Evolutionary conservation across 2,888 invertebrate species (phyloP).

Genomic region (Anagyrus pseudococci): DNA sequence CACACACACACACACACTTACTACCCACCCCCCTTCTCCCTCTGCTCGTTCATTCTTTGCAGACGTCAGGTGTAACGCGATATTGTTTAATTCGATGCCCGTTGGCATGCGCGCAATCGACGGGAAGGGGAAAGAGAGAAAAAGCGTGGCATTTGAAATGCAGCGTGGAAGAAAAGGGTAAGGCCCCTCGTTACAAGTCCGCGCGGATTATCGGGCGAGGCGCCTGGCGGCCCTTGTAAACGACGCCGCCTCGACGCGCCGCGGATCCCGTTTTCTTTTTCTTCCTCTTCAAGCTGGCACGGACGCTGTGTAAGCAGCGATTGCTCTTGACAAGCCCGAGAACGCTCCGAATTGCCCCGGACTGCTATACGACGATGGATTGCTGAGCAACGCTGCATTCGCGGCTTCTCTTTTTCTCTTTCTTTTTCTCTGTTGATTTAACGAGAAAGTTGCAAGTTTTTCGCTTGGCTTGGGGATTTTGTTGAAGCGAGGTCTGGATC

Average conservation of each 20-base stretch:
- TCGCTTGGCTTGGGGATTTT: too few species aligned
- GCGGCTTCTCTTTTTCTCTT: too few species aligned
- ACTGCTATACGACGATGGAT: too few species aligned
- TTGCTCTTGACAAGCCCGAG: too few species aligned
- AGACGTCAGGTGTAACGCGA: constrained; percentile 21
- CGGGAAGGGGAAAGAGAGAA: background rate
- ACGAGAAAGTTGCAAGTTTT: too few species aligned
- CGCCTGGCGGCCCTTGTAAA: constrained; percentile 4
- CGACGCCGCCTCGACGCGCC: background rate
- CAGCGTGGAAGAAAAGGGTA: background rate
- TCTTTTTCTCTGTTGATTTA: too few species aligned
- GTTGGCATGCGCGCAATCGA: background rate
- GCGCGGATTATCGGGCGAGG: background rate
- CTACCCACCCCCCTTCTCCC: background rate
- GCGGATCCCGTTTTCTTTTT: constrained; percentile 15
- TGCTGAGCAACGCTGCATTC: too few species aligned
- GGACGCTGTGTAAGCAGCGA: background rate
- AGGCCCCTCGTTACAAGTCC: background rate
- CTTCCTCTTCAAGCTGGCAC: background rate
- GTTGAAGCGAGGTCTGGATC: too few species aligned
- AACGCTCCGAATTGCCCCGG: too few species aligned
- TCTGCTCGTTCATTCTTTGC: background rate
- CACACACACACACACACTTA: too few species aligned
- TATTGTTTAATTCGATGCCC: constrained; percentile 20
- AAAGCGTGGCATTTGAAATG: background rate